Evolutionary conservation across 30 jellyfish, hydroid and myxozoan species (phyloP).

Genomic region (Chrysaora quinquecirrha): DNA sequence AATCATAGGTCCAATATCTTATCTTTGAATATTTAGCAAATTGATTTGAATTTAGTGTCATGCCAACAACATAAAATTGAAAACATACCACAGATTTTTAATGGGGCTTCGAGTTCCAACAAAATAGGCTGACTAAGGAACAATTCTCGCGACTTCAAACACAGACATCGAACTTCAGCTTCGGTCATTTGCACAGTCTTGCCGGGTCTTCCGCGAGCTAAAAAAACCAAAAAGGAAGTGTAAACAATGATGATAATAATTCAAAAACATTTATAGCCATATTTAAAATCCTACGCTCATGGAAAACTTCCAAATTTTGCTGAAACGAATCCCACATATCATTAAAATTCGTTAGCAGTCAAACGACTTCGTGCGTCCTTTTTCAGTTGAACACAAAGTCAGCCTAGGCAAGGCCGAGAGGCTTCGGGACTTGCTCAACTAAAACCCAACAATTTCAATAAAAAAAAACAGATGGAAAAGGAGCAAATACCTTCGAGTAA

Average conservation of each 20-base stretch:
- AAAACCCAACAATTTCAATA: background rate
- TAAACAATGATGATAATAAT: background rate
- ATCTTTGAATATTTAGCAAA: too few relatives aligned
- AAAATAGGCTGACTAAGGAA: conserved; percentile 99
- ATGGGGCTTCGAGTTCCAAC: conserved; percentile 98
- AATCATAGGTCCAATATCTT: too few relatives aligned
- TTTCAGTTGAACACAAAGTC: background rate
- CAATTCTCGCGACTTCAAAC: conserved; percentile 95
- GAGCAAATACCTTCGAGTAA: conserved; percentile 85
- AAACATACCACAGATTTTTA: conserved; percentile 96
- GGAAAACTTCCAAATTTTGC: too few relatives aligned
- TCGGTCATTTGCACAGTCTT: conserved; percentile 97
- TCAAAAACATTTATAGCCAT: background rate
- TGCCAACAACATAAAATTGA: too few relatives aligned
- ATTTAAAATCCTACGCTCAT: too few relatives aligned
- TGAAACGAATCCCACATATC: background rate
- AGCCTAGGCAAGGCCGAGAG: background rate
- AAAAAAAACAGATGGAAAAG: background rate
- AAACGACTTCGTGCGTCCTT: too few relatives aligned
- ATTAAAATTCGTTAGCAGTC: too few relatives aligned
- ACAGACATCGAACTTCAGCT: conserved; percentile 97
- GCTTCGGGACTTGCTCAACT: background rate
- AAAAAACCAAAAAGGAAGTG: conserved; percentile 3
- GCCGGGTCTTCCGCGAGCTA: conserved; percentile 99
- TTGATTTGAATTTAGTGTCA: too few relatives aligned